Percentiles rank a stretch among this genome's conserved stretches.
phyloP scores from a whole-genome alignment of 2,113 vertebrate species.

The sheep (Ovis aries) region DNA sequence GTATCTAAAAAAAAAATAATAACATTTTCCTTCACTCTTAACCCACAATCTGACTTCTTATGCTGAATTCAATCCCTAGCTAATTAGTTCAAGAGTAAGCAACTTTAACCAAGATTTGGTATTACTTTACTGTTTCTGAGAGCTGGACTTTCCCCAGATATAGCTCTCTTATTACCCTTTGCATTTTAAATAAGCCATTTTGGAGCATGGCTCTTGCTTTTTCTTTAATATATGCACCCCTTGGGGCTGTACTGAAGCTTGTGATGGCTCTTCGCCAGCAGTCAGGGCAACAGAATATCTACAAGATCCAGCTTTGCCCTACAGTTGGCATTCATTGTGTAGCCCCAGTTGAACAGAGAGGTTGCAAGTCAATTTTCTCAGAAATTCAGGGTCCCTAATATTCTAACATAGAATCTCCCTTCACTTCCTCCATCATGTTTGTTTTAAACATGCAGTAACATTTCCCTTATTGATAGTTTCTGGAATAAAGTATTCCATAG shows the following conservation, averaged over 20 bases:
- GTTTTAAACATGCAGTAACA: not conserved
- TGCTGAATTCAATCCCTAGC: constrained; percentile 49
- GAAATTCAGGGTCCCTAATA: not conserved
- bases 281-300: constrained; percentile 28
- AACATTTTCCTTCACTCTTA: constrained; percentile 60
- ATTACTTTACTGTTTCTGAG: constrained; percentile 64
- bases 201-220: constrained; percentile 50
- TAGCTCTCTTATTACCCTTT: constrained; percentile 63
- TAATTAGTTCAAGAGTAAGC: constrained; percentile 70
- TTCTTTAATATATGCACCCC: constrained; percentile 65
- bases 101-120: constrained; percentile 60
- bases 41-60: constrained; percentile 52
- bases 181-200: constrained; percentile 69
- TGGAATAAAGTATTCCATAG: not conserved
- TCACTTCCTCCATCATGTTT: not conserved
- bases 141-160: constrained; percentile 48
- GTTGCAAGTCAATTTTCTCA: constrained; percentile 27
- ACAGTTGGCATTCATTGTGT: not conserved
- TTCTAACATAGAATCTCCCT: not conserved
- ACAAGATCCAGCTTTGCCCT: not conserved
- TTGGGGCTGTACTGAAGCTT: constrained; percentile 46
- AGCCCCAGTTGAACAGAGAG: not conserved
- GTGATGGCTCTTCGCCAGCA: constrained; percentile 53
- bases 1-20: constrained; percentile 40
- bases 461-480: not conserved